Percentiles rank a stretch among this genome's conserved stretches.
These are phyloP conservation scores for Craterocephalus amniculus DNA, from an alignment of 2,797 vertebrate species.

Conservation along the genomic window DNA sequence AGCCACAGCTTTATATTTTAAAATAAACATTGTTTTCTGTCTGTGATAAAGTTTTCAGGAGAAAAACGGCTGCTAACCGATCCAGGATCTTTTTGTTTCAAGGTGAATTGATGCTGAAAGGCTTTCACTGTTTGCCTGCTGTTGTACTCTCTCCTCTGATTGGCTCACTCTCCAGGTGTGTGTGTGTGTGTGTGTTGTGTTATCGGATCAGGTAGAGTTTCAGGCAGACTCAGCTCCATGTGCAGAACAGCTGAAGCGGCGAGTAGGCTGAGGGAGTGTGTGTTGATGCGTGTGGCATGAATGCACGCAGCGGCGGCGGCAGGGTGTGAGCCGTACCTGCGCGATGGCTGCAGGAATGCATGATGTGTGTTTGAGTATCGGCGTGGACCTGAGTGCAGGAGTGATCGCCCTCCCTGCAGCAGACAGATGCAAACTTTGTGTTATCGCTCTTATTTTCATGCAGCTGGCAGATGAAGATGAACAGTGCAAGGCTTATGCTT, in stretches of 20 bases:
- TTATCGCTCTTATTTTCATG: conserved; percentile 60
- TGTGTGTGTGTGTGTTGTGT: neutral
- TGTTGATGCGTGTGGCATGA: conserved; percentile 56
- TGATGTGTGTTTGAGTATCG: neutral
- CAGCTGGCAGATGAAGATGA: conserved; percentile 5
- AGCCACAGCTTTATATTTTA: neutral
- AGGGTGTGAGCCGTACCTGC: conserved; percentile 38
- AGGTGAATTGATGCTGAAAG: neutral
- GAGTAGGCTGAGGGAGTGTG: conserved; percentile 4
- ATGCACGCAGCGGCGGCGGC: conserved; percentile 61
- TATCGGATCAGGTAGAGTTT: conserved; percentile 12
- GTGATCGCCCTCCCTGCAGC: neutral
- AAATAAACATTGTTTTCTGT: neutral
- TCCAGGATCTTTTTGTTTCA: conserved; percentile 13
- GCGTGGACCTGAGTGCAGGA: neutral
- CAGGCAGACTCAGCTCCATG: neutral
- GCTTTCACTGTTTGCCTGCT: neutral
- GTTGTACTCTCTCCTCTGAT: neutral
- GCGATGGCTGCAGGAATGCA: conserved; percentile 24
- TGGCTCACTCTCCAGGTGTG: conserved; percentile 1
- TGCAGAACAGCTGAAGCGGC: conserved; percentile 2
- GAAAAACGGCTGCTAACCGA: neutral
- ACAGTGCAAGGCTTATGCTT: neutral
- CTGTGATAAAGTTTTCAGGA: neutral
- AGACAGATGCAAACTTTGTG: conserved; percentile 42